A percentile compares a stretch with the other conserved stretches of the same genome.
phyloP scores from a whole-genome alignment of 2,888 invertebrate genomes.

The Microplitis deprimator region DNA sequence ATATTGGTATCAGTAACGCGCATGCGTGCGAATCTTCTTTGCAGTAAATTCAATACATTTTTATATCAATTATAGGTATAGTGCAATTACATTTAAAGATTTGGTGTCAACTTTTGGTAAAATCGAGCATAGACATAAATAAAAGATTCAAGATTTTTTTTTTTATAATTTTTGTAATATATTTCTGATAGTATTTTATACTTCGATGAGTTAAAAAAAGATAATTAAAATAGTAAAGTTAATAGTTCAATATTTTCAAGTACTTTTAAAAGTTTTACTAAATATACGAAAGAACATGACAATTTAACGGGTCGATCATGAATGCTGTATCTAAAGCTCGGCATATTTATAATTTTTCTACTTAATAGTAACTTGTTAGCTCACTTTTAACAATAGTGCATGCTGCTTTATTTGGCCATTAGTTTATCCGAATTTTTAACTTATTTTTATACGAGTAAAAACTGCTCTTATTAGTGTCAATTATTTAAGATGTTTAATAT shows the following conservation, averaged over 20 bases:
- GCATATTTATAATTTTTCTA: constrained; percentile 68
- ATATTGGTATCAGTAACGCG: neutral
- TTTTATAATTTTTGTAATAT: neutral
- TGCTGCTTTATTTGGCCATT: constrained; percentile 59
- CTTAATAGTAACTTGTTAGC: constrained; percentile 68
- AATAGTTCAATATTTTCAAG: neutral
- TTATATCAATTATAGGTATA: too few relatives aligned
- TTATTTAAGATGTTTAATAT: neutral
- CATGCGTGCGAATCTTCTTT: neutral
- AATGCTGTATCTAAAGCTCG: constrained; percentile 70
- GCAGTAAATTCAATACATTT: too few relatives aligned
- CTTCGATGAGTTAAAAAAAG: constrained; percentile 13
- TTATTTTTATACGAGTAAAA: constrained; percentile 13
- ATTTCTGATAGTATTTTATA: neutral
- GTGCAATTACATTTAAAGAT: too few relatives aligned
- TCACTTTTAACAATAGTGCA: constrained; percentile 72
- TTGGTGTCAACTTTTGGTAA: too few relatives aligned
- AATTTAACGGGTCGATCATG: constrained; percentile 65
- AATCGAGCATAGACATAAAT: too few relatives aligned
- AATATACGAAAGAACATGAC: constrained; percentile 49
- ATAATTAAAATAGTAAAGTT: neutral
- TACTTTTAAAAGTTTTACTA: neutral
- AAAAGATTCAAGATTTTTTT: neutral
- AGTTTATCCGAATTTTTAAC: constrained; percentile 39
- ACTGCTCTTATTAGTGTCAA: constrained; percentile 17